Evolutionary conservation across 1,140 invertebrate species (phyloP).

Genomic region (Calephelis virginiensis): DNA sequence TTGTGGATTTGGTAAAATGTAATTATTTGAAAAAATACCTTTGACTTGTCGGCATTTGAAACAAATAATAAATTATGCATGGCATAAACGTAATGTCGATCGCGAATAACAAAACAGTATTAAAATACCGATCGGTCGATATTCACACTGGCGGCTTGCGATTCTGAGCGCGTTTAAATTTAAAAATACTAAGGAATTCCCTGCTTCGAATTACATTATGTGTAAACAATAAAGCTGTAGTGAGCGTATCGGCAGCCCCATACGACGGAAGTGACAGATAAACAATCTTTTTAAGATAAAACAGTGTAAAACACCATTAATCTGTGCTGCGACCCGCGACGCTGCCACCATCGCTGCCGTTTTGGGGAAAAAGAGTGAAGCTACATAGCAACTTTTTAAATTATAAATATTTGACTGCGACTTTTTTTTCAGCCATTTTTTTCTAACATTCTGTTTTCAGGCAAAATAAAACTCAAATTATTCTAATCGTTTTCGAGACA

Average conservation of each 20-base stretch:
- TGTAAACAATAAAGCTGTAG: slow-evolving; percentile 73
- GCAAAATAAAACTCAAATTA: too few relatives aligned
- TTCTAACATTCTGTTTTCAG: too few relatives aligned
- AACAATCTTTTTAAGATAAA: slow-evolving; percentile 76
- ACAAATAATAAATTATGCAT: slow-evolving; percentile 56
- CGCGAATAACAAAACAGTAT: slow-evolving; percentile 62
- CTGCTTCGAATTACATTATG: slow-evolving; percentile 76
- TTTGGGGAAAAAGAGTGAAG: slow-evolving; percentile 26
- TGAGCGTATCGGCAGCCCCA: slow-evolving; percentile 66
- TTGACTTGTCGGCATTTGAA: slow-evolving; percentile 31
- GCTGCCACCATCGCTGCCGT: slow-evolving; percentile 53
- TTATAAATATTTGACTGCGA: too few relatives aligned
- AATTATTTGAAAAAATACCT: too few relatives aligned
- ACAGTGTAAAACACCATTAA: slow-evolving; percentile 55
- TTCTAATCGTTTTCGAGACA: too few relatives aligned
- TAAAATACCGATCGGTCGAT: slow-evolving; percentile 62
- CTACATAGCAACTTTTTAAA: not conserved
- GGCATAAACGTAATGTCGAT: slow-evolving; percentile 63
- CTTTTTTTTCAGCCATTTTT: too few relatives aligned
- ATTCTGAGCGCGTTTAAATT: slow-evolving; percentile 62
- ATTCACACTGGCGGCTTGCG: slow-evolving; percentile 53
- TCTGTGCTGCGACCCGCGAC: slow-evolving; percentile 38
- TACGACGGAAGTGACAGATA: slow-evolving; percentile 73
- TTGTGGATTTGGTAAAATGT: not conserved
- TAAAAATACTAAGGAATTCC: slow-evolving; percentile 74